Percentiles rank a stretch among this genome's conserved stretches.
phyloP scores from a whole-genome alignment of 64 coral and sea anemone genomes.

The Stichodactyla helianthus region DNA sequence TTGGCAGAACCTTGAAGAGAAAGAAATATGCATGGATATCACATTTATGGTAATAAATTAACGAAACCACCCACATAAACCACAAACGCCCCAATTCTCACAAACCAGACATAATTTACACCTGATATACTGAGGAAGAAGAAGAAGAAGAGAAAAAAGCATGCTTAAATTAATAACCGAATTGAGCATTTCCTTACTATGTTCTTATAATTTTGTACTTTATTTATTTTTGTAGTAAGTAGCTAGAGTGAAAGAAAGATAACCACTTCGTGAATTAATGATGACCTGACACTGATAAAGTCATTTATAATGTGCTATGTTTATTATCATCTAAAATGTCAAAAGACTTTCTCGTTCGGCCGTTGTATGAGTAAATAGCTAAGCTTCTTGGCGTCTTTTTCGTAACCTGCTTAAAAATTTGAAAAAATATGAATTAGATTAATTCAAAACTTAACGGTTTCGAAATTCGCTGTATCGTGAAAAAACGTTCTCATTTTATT shows the following conservation, averaged over 20 bases:
- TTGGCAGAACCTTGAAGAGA: slow-evolving; percentile 18
- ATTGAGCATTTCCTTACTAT: neutral
- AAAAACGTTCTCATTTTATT: too few relatives aligned
- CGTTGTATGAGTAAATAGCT: neutral
- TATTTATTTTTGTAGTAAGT: neutral
- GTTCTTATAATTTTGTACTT: neutral
- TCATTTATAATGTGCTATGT: neutral
- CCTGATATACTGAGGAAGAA: neutral
- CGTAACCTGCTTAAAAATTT: neutral
- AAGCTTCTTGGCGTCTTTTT: neutral
- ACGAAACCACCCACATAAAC: neutral
- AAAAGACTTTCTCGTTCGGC: neutral
- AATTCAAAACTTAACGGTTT: too few relatives aligned
- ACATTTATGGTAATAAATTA: neutral
- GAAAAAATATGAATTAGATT: neutral
- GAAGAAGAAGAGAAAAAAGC: neutral
- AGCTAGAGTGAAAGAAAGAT: neutral
- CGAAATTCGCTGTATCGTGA: too few relatives aligned
- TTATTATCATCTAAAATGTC: slow-evolving; percentile 11
- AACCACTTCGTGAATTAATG: neutral
- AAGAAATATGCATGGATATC: slow-evolving; percentile 17
- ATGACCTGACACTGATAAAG: neutral
- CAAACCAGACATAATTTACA: neutral
- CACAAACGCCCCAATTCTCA: neutral
- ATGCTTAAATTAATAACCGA: neutral